These are phyloP conservation scores for Noturus placidus DNA, from an alignment of 2,113 vertebrate species.

Conservation along the genomic window DNA sequence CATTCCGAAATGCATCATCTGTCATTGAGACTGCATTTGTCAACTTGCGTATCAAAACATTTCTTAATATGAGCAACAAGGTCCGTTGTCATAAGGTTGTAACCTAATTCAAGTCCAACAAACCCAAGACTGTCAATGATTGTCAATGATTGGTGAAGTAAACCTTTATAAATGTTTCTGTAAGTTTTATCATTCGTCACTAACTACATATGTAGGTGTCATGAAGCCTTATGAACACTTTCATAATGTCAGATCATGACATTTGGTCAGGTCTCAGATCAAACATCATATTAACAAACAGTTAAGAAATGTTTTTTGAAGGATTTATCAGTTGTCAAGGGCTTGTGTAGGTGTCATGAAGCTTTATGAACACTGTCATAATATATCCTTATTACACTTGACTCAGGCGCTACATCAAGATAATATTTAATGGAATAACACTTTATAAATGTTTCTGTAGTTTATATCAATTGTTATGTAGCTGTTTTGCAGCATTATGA, in stretches of 20 bases:
- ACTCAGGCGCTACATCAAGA: too few relatives aligned
- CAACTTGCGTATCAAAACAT: not conserved
- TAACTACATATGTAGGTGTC: not conserved
- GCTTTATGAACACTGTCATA: too few relatives aligned
- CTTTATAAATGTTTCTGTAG: not conserved
- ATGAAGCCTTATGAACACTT: not conserved
- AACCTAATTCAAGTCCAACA: not conserved
- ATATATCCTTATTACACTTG: too few relatives aligned
- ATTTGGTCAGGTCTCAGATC: not conserved
- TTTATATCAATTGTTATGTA: not conserved
- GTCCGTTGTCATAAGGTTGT: not conserved
- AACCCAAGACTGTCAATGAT: not conserved
- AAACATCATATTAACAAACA: not conserved
- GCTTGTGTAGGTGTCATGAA: not conserved
- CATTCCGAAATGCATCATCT: not conserved
- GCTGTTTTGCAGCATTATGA: not conserved
- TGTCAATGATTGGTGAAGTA: not conserved
- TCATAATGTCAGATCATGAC: not conserved
- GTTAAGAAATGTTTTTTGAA: not conserved
- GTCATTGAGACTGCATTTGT: not conserved
- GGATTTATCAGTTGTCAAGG: not conserved
- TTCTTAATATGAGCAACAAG: not conserved
- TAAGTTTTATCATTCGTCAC: not conserved
- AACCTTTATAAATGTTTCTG: not conserved
- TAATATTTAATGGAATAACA: not conserved